Conservation (phyloP, 2,113 vertebrate species). For the Perognathus longimembris region DNA sequence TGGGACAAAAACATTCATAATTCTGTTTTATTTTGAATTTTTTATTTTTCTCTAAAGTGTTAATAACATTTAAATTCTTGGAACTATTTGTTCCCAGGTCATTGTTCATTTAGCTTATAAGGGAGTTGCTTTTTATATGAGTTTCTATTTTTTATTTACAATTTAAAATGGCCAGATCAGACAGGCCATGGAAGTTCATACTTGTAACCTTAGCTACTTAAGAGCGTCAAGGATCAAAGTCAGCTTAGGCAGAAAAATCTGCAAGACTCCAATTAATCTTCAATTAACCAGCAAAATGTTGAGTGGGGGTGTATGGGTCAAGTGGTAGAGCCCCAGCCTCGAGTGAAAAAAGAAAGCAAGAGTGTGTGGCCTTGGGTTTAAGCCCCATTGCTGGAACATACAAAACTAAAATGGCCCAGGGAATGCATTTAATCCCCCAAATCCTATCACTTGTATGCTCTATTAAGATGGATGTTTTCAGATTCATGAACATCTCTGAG, state of each 20-base stretch:
- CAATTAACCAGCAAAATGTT: no score
- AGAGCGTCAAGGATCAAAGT: no score
- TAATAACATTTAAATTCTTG: neutral
- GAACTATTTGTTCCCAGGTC: neutral
- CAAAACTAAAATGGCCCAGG: neutral
- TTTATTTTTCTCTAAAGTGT: neutral
- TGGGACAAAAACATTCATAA: neutral
- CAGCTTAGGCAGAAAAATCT: no score
- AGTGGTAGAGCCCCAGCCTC: no score
- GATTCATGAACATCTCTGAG: slow-evolving; percentile 20
- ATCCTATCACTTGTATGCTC: neutral
- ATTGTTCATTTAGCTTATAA: neutral
- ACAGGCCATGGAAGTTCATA: no score
- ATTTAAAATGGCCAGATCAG: neutral
- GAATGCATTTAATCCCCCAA: neutral
- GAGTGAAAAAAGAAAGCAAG: no score
- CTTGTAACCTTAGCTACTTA: no score
- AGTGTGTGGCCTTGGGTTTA: no score
- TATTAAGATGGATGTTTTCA: neutral
- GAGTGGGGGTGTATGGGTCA: no score
- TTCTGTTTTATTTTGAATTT: neutral
- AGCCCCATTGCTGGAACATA: no score
- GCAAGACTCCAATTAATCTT: no score
- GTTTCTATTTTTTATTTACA: neutral
- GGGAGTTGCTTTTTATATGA: neutral